Evolutionary conservation across 2,888 invertebrate genomes (phyloP), one percentile per base, ranked within the genome.

Genomic region (Tetanocera ferruginea): DNA sequence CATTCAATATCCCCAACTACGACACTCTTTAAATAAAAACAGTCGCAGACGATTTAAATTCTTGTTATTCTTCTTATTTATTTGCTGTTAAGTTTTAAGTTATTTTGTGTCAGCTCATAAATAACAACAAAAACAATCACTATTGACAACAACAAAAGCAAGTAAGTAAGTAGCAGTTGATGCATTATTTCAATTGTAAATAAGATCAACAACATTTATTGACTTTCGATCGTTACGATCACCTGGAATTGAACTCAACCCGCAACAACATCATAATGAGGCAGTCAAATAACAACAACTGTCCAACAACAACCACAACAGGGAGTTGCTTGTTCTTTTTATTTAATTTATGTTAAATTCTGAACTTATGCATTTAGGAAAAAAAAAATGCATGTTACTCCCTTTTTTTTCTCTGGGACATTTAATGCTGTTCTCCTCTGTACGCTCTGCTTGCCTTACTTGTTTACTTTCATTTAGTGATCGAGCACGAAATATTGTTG

Each of bases 391-490:
- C 14, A 43, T 43, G 43, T 43, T 11, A 43, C 43, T 43, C 43
- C 43, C 43, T 37, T 37, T 14, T 43, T 43, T 43, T 14, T 51
- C 25, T 69, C 28, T 49, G 43, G 69, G 51, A 69, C 69, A 69
- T 69, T 69, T 51, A 69, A 69, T 51, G 51, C 69, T 69, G 19
- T 49, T 31, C 37, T 5, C 37, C 37, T 37, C 37, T 37, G 43
- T 43, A 31, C 25, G 51, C 69, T 69, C 23, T 51, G 67, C 67
- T 67, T 37, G 37, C 67, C 4, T 67, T 67, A 31, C 31, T 60
- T 85, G 82, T 87, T 87, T 87, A 82, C 80, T 82, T 83, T 86
- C 86, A 79, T 86, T 87, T 87, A 86, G 87, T 84, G 83, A 80
- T 76, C 52, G 78, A 23, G 51, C 79, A 80, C 76, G 79, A 83